Percentiles rank a stretch among this genome's conserved stretches.
These are phyloP conservation scores for Pseudomugil gertrudae DNA, from an alignment of 2,797 vertebrate genomes.

Conservation along the genomic window DNA sequence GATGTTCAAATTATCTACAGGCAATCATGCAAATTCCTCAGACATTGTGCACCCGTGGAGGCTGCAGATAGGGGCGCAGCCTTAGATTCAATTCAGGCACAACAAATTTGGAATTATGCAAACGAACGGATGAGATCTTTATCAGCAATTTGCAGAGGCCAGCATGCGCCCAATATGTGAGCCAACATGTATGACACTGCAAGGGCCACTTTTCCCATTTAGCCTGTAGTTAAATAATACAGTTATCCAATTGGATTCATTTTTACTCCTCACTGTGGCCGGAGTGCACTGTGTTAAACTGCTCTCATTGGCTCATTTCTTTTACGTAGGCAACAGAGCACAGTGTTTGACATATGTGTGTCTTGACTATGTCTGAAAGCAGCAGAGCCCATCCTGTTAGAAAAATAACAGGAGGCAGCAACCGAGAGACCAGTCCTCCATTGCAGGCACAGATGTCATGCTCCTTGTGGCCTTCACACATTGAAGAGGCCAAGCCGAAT, in stretches of 20 bases:
- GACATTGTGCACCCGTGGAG: constrained; percentile 59
- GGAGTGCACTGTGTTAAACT: constrained; percentile 24
- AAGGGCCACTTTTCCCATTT: constrained; percentile 37
- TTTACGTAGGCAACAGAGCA: constrained; percentile 41
- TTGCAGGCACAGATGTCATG: constrained; percentile 66
- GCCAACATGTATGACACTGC: constrained; percentile 40
- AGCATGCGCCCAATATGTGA: constrained; percentile 31
- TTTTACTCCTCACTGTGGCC: constrained; percentile 19
- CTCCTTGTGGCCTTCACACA: constrained; percentile 76
- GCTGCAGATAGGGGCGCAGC: constrained; percentile 58
- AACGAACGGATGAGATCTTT: constrained; percentile 61
- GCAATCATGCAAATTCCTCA: constrained; percentile 82
- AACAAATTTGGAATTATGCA: constrained; percentile 75
- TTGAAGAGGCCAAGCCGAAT: constrained; percentile 65
- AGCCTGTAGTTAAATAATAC: constrained; percentile 44
- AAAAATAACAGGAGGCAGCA: constrained; percentile 57
- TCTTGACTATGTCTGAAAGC: constrained; percentile 58
- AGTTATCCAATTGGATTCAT: constrained; percentile 53
- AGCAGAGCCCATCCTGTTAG: constrained; percentile 50
- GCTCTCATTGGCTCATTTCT: constrained; percentile 39
- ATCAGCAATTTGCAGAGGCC: constrained; percentile 41
- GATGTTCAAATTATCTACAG: constrained; percentile 82
- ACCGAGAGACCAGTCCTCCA: constrained; percentile 51
- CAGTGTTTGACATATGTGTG: constrained; percentile 52
- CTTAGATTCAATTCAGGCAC: constrained; percentile 58